Conservation (phyloP, 2,797 vertebrate genomes). For the Megaceryle alcyon region DNA sequence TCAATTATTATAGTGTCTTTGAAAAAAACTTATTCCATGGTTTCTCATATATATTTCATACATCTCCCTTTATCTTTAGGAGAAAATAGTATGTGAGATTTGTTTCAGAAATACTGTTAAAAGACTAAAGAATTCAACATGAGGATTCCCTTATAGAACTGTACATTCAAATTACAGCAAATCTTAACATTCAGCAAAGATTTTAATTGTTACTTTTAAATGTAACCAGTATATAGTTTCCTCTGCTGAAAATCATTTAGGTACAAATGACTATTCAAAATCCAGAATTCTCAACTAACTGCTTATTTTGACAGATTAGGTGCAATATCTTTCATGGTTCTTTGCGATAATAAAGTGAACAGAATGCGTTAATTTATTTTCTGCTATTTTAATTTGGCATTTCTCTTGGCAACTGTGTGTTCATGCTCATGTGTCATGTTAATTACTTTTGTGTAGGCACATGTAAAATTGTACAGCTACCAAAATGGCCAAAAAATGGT, state of each 20-base stretch:
- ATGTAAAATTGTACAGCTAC: neutral
- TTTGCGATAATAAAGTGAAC: neutral
- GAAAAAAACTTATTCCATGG: neutral
- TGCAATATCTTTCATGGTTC: neutral
- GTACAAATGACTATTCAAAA: neutral
- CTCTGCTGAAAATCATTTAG: neutral
- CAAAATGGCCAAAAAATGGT: neutral
- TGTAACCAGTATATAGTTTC: neutral
- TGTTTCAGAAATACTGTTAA: neutral
- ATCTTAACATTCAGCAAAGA: neutral
- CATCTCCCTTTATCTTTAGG: neutral
- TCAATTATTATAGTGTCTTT: slow-evolving; percentile 21
- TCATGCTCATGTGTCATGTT: neutral
- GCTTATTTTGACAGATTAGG: neutral
- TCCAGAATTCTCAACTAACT: neutral
- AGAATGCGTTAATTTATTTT: neutral
- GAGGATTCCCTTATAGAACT: neutral
- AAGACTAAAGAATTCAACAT: neutral
- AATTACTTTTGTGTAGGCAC: neutral
- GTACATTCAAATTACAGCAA: neutral
- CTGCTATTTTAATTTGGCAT: slow-evolving; percentile 7
- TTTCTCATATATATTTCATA: slow-evolving; percentile 29
- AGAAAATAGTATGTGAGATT: neutral
- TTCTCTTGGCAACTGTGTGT: neutral
- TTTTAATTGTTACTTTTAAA: neutral